Evolutionary conservation across 2,888 invertebrate species (phyloP).

Genomic region (Altica lythri): DNA sequence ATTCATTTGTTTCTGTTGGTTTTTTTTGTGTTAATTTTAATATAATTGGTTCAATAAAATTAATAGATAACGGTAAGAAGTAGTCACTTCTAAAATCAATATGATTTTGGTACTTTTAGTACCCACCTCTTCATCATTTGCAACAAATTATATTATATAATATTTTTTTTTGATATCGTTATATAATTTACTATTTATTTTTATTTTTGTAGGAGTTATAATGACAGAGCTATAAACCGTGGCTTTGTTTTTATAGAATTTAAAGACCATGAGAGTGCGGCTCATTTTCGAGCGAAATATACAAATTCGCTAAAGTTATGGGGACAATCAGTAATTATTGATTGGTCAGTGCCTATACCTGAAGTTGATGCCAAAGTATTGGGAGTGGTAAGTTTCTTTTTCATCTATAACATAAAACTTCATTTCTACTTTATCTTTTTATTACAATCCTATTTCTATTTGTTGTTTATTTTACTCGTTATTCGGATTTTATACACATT

Average conservation of each 20-base stretch:
- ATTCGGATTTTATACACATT: no score
- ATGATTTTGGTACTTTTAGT: not conserved
- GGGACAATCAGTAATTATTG: constrained; percentile 71
- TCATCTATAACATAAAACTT: no score
- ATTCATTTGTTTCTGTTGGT: no score
- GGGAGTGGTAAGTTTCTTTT: constrained; percentile 64
- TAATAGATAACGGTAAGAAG: no score
- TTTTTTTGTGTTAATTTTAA: no score
- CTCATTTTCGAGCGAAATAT: constrained; percentile 67
- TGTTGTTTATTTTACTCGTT: not conserved
- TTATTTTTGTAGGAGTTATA: constrained; percentile 51
- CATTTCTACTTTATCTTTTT: constrained; percentile 9
- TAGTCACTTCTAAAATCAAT: not conserved
- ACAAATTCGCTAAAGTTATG: constrained; percentile 67
- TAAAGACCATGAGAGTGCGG: constrained; percentile 72
- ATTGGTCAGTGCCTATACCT: constrained; percentile 84
- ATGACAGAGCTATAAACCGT: constrained; percentile 67
- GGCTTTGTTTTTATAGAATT: constrained; percentile 86
- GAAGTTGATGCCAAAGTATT: constrained; percentile 72
- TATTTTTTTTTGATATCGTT: no score
- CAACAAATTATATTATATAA: no score
- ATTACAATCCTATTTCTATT: not conserved
- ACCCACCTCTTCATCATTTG: no score
- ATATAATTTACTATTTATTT: no score
- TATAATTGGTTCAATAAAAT: no score